A percentile compares a stretch with the other conserved stretches of the same genome.
Evolutionary conservation across 2,888 invertebrate species (phyloP).

Genomic region (Drosophila robusta): DNA sequence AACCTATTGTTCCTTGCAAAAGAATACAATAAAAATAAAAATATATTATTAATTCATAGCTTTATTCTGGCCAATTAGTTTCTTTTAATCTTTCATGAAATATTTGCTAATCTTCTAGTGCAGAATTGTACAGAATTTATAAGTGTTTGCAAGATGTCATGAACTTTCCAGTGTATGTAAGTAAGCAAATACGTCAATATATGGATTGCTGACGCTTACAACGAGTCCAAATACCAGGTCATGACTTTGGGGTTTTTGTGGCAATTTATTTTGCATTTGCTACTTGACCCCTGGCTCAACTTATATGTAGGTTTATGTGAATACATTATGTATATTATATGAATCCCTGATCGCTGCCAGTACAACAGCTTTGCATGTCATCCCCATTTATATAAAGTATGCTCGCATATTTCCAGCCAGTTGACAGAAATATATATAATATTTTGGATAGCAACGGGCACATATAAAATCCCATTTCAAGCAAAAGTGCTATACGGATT

Average conservation of each 20-base stretch:
- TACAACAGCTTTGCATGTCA: neutral
- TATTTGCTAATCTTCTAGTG: no score
- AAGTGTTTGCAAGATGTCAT: neutral
- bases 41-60: no score
- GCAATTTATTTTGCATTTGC: neutral
- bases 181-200: neutral
- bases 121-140: neutral
- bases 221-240: neutral
- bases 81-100: no score
- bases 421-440: constrained; percentile 36
- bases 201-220: neutral
- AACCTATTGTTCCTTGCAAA: no score
- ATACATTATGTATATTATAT: neutral
- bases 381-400: constrained; percentile 6
- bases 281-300: neutral
- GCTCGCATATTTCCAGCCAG: constrained; percentile 3
- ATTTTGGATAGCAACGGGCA: constrained; percentile 29
- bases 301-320: no score
- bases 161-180: neutral
- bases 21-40: no score
- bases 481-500: constrained; percentile 2
- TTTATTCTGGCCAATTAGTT: no score
- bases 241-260: neutral
- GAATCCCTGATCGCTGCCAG: neutral
- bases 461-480: constrained; percentile 56